Evolutionary conservation across 2,797 vertebrate species (phyloP), one percentile per base, ranked within the genome.

Genomic region (Oreonectes daqikongensis): DNA sequence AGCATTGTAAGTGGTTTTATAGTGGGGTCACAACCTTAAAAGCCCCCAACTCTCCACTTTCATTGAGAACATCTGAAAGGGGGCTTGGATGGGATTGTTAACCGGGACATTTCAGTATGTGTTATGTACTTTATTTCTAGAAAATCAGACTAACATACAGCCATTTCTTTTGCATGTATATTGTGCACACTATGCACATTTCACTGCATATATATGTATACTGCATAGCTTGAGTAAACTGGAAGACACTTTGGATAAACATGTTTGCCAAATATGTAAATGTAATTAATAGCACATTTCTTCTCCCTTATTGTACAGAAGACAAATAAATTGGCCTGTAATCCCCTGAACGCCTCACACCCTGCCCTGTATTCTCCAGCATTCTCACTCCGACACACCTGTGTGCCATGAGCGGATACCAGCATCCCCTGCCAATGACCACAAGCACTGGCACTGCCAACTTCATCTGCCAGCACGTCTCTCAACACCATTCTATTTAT

Each of bases 1-100:
- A 55, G 72, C 50, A 55, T 66, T 66, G 72, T 53, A 53, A 74
- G 46, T 42, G 50, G 20, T 24, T 75, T 75, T 75, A 75, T 55
- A 75, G 32, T 44, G 65, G 73, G 24, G 73, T 75, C 73, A 75
- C 50, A 75, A 67, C 52, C 38, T 18, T 42, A 17, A 53, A 30
- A 61, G 17, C 59, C 55, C 26, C 50, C 8, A 17, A 32, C 50
- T 26, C 14, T n/a, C 5, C 14, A 22, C 12, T 4, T 1, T 65
- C 35, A 66, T 38, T 28, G 38, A 55, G 48, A 40, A 9, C 30
- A 74, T 38, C 26, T 73, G 20, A 10, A 5, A 22, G 26, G 61
- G n/a, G 30, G 46, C 24, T 63, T n/a, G n/a, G 10, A n/a, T 52
- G 18, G 22, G 63, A 42, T 20, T 15, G 32, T 53, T 53, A 20